Evolutionary conservation across 1,140 invertebrate genomes (phyloP).

Genomic region (Bombus vancouverensis): DNA sequence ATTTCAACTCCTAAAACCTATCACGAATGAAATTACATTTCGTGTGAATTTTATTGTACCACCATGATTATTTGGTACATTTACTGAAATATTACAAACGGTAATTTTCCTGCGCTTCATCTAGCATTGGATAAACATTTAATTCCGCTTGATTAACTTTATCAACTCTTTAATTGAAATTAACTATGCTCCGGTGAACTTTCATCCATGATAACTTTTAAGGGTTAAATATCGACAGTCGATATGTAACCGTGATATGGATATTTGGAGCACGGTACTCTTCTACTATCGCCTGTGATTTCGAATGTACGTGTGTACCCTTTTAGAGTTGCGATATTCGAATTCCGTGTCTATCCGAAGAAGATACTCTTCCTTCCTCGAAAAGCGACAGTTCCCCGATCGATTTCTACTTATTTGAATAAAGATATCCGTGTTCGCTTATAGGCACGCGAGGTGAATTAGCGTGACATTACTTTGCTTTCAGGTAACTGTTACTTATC

Average conservation of each 20-base stretch:
- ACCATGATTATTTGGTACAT: too few species aligned
- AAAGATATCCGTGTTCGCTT: not conserved
- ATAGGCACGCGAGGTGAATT: not conserved
- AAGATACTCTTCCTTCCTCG: not conserved
- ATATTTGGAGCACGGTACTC: too few species aligned
- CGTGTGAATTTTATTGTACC: too few species aligned
- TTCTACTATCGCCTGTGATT: not conserved
- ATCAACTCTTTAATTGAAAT: not conserved
- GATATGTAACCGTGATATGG: not conserved
- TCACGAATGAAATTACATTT: too few species aligned
- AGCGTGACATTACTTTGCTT: constrained; percentile 12
- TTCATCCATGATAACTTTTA: not conserved
- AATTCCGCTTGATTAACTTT: not conserved
- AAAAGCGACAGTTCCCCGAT: constrained; percentile 21
- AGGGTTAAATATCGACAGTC: constrained; percentile 23
- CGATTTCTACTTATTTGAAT: constrained; percentile 50
- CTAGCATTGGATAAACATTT: not conserved
- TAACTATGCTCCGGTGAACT: not conserved
- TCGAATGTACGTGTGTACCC: not conserved
- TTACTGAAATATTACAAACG: not conserved
- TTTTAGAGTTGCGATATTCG: not conserved
- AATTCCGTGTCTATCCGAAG: not conserved
- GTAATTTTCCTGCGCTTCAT: not conserved
- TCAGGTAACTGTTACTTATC: not conserved
- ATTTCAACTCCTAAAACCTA: not conserved